A percentile compares a stretch with the other conserved stretches of the same genome.
phyloP scores from a whole-genome alignment of 2,888 invertebrate species.

The Xestia sexstrigata region DNA sequence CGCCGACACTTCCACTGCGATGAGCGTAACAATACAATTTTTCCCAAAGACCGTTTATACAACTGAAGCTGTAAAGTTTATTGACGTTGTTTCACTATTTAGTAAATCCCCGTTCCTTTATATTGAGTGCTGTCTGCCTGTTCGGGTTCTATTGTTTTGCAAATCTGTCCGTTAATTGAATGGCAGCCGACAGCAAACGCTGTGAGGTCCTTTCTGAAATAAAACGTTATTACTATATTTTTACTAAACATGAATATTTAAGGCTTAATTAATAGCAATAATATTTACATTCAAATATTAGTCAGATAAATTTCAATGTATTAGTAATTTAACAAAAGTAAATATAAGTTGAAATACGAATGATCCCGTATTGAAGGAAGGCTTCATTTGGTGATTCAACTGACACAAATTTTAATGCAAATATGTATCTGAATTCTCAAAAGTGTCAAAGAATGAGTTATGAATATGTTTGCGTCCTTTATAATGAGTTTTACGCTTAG shows the following conservation, averaged over 20 bases:
- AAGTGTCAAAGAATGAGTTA: slow-evolving; percentile 22
- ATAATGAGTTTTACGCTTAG: neutral
- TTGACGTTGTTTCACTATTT: slow-evolving; percentile 76
- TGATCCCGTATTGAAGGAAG: neutral
- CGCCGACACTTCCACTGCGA: slow-evolving; percentile 71
- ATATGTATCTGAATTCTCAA: slow-evolving; percentile 6
- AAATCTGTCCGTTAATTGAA: slow-evolving; percentile 75
- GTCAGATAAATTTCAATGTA: neutral
- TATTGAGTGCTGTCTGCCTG: slow-evolving; percentile 73
- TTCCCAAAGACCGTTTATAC: slow-evolving; percentile 74
- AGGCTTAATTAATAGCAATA: slow-evolving; percentile 36
- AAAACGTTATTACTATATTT: slow-evolving; percentile 40
- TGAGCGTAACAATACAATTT: slow-evolving; percentile 76
- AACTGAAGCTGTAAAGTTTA: slow-evolving; percentile 82
- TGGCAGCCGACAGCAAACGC: slow-evolving; percentile 74
- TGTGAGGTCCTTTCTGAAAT: slow-evolving; percentile 77
- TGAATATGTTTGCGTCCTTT: neutral
- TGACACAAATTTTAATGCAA: slow-evolving; percentile 49
- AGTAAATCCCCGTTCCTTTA: slow-evolving; percentile 71
- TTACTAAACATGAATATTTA: slow-evolving; percentile 74
- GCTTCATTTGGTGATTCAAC: slow-evolving; percentile 43
- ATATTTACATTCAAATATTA: neutral
- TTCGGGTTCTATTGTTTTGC: slow-evolving; percentile 74
- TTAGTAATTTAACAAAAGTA: neutral
- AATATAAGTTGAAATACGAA: neutral